These are phyloP conservation scores for Gymnorhina tibicen DNA, from an alignment of 2,113 vertebrate genomes.

Conservation along the genomic window DNA sequence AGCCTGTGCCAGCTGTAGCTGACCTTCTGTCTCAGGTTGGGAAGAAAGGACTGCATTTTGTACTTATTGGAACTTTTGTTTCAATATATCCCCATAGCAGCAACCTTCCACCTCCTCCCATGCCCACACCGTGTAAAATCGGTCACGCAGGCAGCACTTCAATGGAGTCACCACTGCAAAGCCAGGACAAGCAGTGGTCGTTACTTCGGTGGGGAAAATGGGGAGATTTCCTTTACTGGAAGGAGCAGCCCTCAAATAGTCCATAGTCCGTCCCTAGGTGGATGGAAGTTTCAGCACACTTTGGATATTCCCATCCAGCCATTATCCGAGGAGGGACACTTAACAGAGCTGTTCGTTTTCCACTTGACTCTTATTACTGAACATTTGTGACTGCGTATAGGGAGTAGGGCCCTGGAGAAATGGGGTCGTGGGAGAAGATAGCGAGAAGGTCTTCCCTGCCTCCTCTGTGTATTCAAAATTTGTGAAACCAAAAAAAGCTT, in stretches of 20 bases:
- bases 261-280: background rate
- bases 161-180: fast-evolving
- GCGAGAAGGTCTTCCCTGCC: background rate
- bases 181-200: background rate
- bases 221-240: background rate
- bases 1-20: background rate
- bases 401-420: background rate
- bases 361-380: background rate
- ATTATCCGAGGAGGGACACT: background rate
- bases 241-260: background rate
- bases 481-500: background rate
- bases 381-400: background rate
- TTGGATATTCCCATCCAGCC: background rate
- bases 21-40: background rate
- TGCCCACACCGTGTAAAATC: background rate
- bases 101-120: background rate
- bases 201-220: background rate
- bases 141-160: background rate
- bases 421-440: background rate
- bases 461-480: background rate
- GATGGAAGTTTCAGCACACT: background rate
- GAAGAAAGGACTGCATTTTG: background rate
- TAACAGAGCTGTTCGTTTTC: background rate
- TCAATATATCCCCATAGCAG: background rate
- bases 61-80: background rate